Evolutionary conservation across 2,113 vertebrate species (phyloP), one percentile per base, ranked within the genome.

Genomic region (Dolichotis patagonum): DNA sequence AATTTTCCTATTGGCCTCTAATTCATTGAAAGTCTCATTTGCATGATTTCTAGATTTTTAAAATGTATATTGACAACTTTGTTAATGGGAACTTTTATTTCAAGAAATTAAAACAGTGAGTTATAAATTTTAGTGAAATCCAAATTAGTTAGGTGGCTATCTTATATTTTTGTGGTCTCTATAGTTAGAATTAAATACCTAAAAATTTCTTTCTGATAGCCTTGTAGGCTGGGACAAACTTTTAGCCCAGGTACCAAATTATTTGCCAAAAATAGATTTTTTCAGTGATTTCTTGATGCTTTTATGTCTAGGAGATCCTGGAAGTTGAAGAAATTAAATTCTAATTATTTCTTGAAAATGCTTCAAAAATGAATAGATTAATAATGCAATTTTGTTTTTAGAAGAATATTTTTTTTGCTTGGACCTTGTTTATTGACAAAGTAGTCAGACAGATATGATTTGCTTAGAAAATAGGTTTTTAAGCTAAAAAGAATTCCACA

Each of bases 301-400:
- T 30, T 82, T 65, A 85, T 28, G 24, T 32, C 62, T 71, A 62
- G 38, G 43, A 85, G 63, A 82, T 35, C 49, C 20, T 80, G n/a
- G 52, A 95, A 95, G 26, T 49, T 52, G 19, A 71, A 49, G 24
- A 88, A 90, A 92, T 71, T 82, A 65, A 95, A 85, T 93, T 62
- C 38, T 17, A 92, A 49, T 56, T 8, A 80, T 92, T 95, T 92
- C 54, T 87, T 96, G 22, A 49, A 92, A 93, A 30, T 69, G 22
- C 58, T 97, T 86, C 41, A 41, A 43, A 69, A 43, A 71, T 90
- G 67, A 20, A 69, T 84, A 77, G 26, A 38, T 82, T 67, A 88
- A 78, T 19, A 65, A 41, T 63, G 17, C 32, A 82, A 56, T 58
- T 43, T 92, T 65, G 54, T 56, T 5, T 85, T 94, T 63, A 81